Percentiles rank a stretch among this genome's conserved stretches.
These are phyloP conservation scores for Mus minutoides DNA, from an alignment of 2,797 vertebrate species.

Conservation along the genomic window DNA sequence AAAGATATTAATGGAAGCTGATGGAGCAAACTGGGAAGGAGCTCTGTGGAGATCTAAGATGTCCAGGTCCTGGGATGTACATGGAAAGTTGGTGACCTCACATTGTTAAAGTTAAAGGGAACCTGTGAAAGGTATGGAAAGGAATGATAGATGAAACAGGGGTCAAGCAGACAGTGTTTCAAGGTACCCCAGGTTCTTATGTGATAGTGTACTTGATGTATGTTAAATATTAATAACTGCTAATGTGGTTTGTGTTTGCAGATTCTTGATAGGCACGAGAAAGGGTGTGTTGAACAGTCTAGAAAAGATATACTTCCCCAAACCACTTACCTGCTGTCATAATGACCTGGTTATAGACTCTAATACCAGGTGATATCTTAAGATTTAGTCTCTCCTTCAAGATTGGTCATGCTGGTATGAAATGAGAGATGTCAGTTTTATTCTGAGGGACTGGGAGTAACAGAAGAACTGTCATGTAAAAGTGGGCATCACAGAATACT, in stretches of 20 bases:
- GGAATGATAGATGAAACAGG: not conserved
- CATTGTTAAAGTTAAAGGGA: not conserved
- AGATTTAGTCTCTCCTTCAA: not conserved
- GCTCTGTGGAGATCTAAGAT: not conserved
- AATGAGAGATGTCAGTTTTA: not conserved
- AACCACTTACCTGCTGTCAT: not conserved
- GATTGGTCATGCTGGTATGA: not conserved
- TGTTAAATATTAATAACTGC: not conserved
- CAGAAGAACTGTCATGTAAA: not conserved
- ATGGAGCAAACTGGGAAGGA: slow-evolving; percentile 68
- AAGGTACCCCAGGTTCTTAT: not conserved
- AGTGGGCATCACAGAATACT: not conserved
- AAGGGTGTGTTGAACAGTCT: not conserved
- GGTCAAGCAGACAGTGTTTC: not conserved
- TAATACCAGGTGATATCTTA: not conserved
- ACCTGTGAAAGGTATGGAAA: not conserved
- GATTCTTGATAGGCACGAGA: not conserved
- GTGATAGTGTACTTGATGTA: not conserved
- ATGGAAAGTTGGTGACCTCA: not conserved
- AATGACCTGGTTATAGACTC: not conserved
- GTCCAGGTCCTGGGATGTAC: not conserved
- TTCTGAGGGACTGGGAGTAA: not conserved
- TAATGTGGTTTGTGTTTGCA: not conserved
- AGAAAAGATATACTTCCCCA: not conserved
- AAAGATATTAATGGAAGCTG: slow-evolving; percentile 86